Base-by-base conservation (phyloP, 2,888 invertebrate species). In the Ophraella communa region DNA sequence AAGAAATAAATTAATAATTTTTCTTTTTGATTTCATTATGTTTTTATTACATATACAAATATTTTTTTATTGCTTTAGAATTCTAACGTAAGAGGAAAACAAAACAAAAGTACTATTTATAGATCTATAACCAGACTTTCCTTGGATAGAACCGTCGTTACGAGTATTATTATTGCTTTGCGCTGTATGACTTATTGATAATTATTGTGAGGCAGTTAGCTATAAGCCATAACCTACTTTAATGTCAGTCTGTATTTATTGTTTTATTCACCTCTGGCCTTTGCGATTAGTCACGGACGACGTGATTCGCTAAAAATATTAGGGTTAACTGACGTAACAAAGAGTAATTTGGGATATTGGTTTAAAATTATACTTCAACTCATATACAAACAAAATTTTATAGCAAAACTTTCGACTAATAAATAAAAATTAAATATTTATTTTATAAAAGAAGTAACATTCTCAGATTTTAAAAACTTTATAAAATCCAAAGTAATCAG, bases 241-340 rank as follows among this genome's bases (percentile, higher is more conserved):
- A 52, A 65, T 61, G 65, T 60, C 61, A 56, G 60, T 35, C 44
- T 47, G 20, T 60, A 20, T 24, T 53, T 59, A 64, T 61, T 60
- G 61, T 65, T 65, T 61, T 61, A 61, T 65, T 65, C 65, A 65
- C 56, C 65, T 65, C 45, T 65, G 65, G 57, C 65, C 61, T 65
- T 61, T 65, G 35, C 45, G 54, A 64, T 64, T 59, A 54, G 54
- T 64, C 58, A 59, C 33, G 59, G 64, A 24, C 44, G 33, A 63
- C 47, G 58, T 47, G 65, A 65, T 52, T 53, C 18, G 58, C 18
- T 57, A 10, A 49, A 49, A 62, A 62, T 62, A 51, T 58, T 33
- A 55, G 55, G 39, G 39, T 55, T 27, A 39, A 35, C 17, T 44
- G 24, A 8, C 14, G 27, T 55, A 55, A 33, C 17, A 21, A 54